Percentiles rank a stretch among this genome's conserved stretches.
phyloP scores from a whole-genome alignment of 64 coral and sea anemone species.

The Stichodactyla helianthus region DNA sequence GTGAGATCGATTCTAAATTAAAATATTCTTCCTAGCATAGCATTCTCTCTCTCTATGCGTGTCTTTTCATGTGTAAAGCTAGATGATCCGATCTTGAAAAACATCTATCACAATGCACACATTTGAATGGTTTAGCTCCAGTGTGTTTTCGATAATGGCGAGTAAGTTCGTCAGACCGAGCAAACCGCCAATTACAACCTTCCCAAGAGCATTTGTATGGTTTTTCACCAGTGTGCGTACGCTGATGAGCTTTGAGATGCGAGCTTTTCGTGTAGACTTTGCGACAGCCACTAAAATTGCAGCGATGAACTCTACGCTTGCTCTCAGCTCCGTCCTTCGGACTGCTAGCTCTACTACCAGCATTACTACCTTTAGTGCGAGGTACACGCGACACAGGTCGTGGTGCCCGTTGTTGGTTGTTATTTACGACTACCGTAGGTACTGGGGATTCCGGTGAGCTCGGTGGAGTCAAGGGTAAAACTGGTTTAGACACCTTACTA shows the following conservation, averaged over 20 bases:
- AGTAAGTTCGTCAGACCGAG: slow-evolving; percentile 96
- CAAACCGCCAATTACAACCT: slow-evolving; percentile 98
- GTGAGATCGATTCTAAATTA: slow-evolving; percentile 70
- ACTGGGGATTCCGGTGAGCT: slow-evolving; percentile 89
- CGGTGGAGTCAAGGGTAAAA: slow-evolving; percentile 92
- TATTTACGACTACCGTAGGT: slow-evolving; percentile 40
- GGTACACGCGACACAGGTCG: slow-evolving; percentile 63
- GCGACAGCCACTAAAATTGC: slow-evolving; percentile 94
- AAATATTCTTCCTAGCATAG: slow-evolving; percentile 49
- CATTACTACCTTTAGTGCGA: slow-evolving; percentile 65
- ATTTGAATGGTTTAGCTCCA: slow-evolving; percentile 97
- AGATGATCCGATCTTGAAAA: slow-evolving; percentile 93
- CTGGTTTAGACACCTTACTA: slow-evolving; percentile 88
- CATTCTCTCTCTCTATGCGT: slow-evolving; percentile 58
- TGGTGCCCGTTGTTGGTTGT: slow-evolving; percentile 57
- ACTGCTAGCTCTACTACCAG: slow-evolving; percentile 49
- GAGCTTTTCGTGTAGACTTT: slow-evolving; percentile 99
- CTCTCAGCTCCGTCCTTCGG: slow-evolving; percentile 83
- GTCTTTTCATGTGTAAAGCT: slow-evolving; percentile 91
- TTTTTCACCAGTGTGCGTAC: slow-evolving; percentile 98
- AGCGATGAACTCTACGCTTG: slow-evolving; percentile 93
- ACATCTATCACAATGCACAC: slow-evolving; percentile 86
- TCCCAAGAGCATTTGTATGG: slow-evolving; percentile 98
- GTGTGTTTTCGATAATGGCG: slow-evolving; percentile 95
- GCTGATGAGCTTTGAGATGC: slow-evolving; percentile 98